Evolutionary conservation across 2,888 invertebrate genomes (phyloP).

Genomic region (Pristionchus entomophagus): DNA sequence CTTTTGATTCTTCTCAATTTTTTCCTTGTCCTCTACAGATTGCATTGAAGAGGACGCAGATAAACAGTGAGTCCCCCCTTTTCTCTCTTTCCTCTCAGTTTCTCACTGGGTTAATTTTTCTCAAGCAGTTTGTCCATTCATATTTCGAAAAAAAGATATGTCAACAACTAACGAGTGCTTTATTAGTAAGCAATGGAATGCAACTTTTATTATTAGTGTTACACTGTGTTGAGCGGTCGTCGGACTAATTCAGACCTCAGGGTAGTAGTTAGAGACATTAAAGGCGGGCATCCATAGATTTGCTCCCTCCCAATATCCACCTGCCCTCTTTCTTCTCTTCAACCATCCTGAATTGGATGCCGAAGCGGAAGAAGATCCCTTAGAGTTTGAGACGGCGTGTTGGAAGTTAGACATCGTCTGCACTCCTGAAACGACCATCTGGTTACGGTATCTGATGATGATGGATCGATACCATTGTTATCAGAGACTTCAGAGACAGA

Average conservation of each 20-base stretch:
- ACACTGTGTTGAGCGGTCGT: background rate
- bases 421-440: constrained; percentile 50
- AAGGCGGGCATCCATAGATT: too few relatives aligned
- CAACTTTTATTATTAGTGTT: constrained; percentile 28
- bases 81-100: too few relatives aligned
- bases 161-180: background rate
- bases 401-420: constrained; percentile 61
- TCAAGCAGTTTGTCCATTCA: too few relatives aligned
- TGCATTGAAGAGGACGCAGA: too few relatives aligned
- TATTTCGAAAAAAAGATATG: background rate
- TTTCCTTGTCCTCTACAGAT: too few relatives aligned
- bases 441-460: background rate
- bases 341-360: constrained; percentile 45
- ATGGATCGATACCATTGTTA: constrained; percentile 52
- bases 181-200: background rate
- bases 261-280: too few relatives aligned
- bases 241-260: background rate
- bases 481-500: constrained; percentile 59
- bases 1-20: too few relatives aligned
- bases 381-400: constrained; percentile 53
- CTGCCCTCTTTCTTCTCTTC: constrained; percentile 1
- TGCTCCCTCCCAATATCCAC: too few relatives aligned
- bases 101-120: too few relatives aligned
- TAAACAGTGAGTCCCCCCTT: too few relatives aligned
- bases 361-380: constrained; percentile 54